Conservation (phyloP, 2,113 vertebrate species). For the Cynoglossus semilaevis region DNA sequence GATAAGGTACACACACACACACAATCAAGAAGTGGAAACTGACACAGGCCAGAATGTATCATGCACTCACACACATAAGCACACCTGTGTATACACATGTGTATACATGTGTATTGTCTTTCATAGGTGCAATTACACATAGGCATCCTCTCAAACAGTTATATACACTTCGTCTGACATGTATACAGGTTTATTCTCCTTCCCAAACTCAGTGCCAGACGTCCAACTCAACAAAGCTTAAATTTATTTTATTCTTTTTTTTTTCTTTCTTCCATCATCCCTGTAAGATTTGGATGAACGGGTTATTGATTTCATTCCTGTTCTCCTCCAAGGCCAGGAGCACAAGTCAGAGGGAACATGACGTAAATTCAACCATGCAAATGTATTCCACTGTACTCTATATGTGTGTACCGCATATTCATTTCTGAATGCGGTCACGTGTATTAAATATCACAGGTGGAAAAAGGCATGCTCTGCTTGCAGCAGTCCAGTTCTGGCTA, state of each 20-base stretch:
- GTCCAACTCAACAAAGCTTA: conserved; percentile 21
- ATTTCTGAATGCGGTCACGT: conserved; percentile 61
- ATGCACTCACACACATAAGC: conserved; percentile 32
- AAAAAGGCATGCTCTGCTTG: conserved; percentile 45
- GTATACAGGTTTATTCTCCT: conserved; percentile 56
- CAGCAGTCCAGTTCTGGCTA: conserved; percentile 55
- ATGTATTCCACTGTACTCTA: conserved; percentile 50
- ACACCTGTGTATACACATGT: conserved; percentile 64
- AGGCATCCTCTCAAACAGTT: conserved; percentile 32
- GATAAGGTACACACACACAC: conserved; percentile 71
- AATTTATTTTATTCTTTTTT: conserved; percentile 10
- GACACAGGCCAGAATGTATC: conserved; percentile 41
- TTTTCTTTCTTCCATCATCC: conserved; percentile 34
- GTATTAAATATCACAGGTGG: conserved; percentile 63
- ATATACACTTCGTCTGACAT: conserved; percentile 49
- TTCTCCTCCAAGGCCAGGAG: conserved; percentile 30
- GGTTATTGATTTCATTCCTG: conserved; percentile 56
- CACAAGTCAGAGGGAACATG: conserved; percentile 46
- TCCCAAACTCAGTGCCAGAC: conserved; percentile 38
- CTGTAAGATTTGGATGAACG: conserved; percentile 14
- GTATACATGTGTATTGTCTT: conserved; percentile 61
- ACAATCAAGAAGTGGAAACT: conserved; percentile 63
- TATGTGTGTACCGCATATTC: conserved; percentile 44
- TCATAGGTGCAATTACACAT: conserved; percentile 53
- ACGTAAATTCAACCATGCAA: conserved; percentile 57